Base-by-base conservation (phyloP, 1,140 invertebrate species). In the Ridgeia piscesae region DNA sequence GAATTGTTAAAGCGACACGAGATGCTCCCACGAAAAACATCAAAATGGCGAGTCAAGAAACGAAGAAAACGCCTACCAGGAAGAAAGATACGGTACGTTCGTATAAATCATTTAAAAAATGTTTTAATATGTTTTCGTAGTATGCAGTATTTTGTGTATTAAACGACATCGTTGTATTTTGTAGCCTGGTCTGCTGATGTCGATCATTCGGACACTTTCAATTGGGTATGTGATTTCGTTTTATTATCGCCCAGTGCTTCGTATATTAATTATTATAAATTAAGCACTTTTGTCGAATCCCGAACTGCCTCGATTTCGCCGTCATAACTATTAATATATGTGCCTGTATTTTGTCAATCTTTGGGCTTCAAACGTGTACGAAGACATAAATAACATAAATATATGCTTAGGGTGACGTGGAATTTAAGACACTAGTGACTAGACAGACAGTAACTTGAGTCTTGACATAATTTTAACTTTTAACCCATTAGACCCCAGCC, bases 121-220 rank as follows among this genome's bases (percentile, higher is more conserved):
- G 89, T 21, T 90, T 90, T 90, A 14, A 90, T 42, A 90, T 77
- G 89, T 90, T 90, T 33, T 90, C 89, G 11, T 11, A 33, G 35
- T 90, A 33, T 90, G 17, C 34, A 90, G 11, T 34, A 90, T 42
- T 21, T 42, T 90, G 35, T 90, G 34, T n/a, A 90, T 90, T 34
- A 34, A 90, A 34, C n/a, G 34, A 14, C 35, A 34, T 90, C 89
- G 34, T 42, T 34, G 35, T 34, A 90, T 90, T 94, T 96, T 96
- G 92, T 96, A 98, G 98, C 98, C 98, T 96, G 98, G 98, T 91
- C 96, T 99, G 93, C 96, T 99, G 93, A 99, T 99, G 97, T 98
- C 98, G 89, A 98, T 99, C 11, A 99, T 99, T 94, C 97, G 98
- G 92, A 98, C 98, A 0, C 95, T 99, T 92, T 98, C 98, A 35